These are phyloP conservation scores for Oreocharis arfaki DNA, from an alignment of 2,113 vertebrate species.

Conservation along the genomic window DNA sequence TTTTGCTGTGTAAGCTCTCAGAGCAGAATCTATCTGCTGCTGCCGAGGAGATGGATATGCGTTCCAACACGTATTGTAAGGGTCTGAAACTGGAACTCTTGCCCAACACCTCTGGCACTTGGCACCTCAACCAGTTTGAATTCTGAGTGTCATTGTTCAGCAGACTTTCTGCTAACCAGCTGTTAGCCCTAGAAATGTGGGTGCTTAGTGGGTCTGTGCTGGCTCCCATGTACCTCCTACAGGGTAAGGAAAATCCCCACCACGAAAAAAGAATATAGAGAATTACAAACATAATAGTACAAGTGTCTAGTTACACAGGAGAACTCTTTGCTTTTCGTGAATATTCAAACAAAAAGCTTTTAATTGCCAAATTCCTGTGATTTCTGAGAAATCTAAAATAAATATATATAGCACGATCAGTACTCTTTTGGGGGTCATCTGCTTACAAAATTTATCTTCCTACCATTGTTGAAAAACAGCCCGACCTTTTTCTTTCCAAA, in stretches of 20 bases:
- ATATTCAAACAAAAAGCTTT: background rate
- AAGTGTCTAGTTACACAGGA: background rate
- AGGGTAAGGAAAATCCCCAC: background rate
- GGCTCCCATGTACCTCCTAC: background rate
- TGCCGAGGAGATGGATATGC: background rate
- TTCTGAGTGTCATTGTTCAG: background rate
- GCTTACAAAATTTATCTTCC: constrained; percentile 8
- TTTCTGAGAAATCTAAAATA: background rate
- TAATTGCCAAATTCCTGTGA: background rate
- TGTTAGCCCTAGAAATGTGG: background rate
- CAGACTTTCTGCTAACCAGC: background rate
- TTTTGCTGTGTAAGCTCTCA: background rate
- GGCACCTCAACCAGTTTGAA: background rate
- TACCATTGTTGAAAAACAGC: background rate
- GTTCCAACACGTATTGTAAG: background rate
- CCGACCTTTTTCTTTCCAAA: background rate
- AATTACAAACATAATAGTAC: background rate
- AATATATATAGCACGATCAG: background rate
- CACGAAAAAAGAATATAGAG: background rate
- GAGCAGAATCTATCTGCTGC: background rate
- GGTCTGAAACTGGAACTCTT: background rate
- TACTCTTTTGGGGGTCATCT: background rate
- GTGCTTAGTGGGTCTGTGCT: background rate
- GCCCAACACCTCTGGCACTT: background rate
- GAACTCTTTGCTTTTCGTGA: background rate